These are phyloP conservation scores for Melanogrammus aeglefinus DNA, from an alignment of 2,797 vertebrate genomes.

Conservation along the genomic window DNA sequence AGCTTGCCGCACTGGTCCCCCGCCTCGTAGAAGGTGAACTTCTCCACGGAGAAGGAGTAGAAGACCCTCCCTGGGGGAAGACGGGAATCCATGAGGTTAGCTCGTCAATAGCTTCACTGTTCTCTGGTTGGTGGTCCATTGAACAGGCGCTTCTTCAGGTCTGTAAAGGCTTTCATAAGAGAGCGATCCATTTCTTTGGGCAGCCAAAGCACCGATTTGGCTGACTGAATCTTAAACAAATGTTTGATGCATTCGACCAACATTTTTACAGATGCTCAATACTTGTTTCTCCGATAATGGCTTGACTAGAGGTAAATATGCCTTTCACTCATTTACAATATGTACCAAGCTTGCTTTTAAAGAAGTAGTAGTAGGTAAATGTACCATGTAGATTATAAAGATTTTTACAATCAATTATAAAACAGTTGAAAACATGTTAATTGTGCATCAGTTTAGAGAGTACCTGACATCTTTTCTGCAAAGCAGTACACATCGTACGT, in stretches of 20 bases:
- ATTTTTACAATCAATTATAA: no score
- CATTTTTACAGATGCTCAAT: not conserved
- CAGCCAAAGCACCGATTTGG: not conserved
- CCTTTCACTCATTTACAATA: not conserved
- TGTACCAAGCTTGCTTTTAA: not conserved
- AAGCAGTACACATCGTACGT: slow-evolving; percentile 98
- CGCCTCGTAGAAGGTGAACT: slow-evolving; percentile 91
- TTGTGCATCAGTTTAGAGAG: not conserved
- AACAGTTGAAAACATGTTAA: not conserved
- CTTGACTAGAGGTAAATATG: not conserved
- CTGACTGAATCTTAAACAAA: not conserved
- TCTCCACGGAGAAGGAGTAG: slow-evolving; percentile 84
- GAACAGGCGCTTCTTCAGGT: not conserved
- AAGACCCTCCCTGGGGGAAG: slow-evolving; percentile 85
- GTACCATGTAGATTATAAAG: no score
- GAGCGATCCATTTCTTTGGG: not conserved
- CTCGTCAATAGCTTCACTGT: not conserved
- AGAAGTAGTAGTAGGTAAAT: not conserved
- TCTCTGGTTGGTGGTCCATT: not conserved
- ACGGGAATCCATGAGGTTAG: slow-evolving; percentile 1
- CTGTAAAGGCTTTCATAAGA: not conserved
- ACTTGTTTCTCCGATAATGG: not conserved
- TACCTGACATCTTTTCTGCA: slow-evolving; percentile 94
- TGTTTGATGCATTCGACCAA: no score
- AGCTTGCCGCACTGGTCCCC: slow-evolving; percentile 84